phyloP scores from a whole-genome alignment of 1,140 invertebrate species.

The Charaxes varanes region DNA sequence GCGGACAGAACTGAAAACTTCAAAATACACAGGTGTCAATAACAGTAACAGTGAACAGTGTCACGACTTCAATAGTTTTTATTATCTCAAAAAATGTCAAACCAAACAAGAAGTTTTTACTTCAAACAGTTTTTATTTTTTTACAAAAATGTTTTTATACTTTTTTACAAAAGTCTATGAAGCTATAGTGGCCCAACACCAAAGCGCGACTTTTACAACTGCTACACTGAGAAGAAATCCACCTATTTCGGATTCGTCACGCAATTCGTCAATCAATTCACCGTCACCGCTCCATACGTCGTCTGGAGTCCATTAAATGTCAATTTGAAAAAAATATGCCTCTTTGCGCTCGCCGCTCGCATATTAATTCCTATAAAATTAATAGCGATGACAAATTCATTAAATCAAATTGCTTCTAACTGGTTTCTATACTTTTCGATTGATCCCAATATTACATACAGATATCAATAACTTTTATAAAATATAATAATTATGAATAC shows the following conservation, averaged over 20 bases:
- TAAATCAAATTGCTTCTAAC: conserved; percentile 62
- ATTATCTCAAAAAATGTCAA: too few species aligned
- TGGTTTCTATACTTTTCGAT: conserved; percentile 33
- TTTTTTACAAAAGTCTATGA: too few species aligned
- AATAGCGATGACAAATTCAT: conserved; percentile 72
- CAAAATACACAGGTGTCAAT: too few species aligned
- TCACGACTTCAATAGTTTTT: too few species aligned
- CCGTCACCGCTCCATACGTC: conserved; percentile 54
- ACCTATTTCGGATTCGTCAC: conserved; percentile 70
- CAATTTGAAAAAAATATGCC: conserved; percentile 57
- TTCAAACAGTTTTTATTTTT: too few species aligned
- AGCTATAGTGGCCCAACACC: conserved; percentile 25
- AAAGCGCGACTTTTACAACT: conserved; percentile 52
- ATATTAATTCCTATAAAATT: conserved; percentile 69
- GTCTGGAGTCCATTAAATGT: conserved; percentile 57
- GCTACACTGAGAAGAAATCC: conserved; percentile 64
- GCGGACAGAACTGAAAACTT: too few species aligned
- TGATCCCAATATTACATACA: conserved; percentile 7
- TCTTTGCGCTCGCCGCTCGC: conserved; percentile 57
- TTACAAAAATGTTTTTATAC: too few species aligned
- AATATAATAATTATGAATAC: too few species aligned
- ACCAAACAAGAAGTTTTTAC: too few species aligned
- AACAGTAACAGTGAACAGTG: too few species aligned
- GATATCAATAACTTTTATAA: too few species aligned
- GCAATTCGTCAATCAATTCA: conserved; percentile 71